Evolutionary conservation across 2,113 vertebrate genomes (phyloP).

Genomic region (Desmodus rotundus): DNA sequence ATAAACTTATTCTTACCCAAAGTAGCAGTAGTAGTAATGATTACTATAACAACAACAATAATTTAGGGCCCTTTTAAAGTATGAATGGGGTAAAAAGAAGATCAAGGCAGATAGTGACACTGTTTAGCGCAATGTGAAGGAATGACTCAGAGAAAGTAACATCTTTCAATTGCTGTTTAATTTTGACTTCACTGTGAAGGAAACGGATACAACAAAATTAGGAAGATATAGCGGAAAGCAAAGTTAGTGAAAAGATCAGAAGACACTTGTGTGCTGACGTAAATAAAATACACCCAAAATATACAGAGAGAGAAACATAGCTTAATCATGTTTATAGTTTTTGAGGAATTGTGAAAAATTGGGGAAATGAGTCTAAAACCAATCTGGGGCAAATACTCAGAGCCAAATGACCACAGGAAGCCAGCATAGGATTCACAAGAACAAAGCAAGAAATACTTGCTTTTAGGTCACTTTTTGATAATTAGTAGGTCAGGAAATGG

Average conservation of each 20-base stretch:
- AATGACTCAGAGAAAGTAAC: background rate
- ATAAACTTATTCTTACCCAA: background rate
- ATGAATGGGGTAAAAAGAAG: background rate
- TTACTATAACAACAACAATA: background rate
- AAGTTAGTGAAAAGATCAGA: background rate
- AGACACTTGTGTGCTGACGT: background rate
- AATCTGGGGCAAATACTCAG: background rate
- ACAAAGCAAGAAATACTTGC: background rate
- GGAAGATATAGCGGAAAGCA: background rate
- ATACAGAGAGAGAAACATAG: background rate
- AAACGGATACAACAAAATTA: background rate
- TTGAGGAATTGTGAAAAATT: background rate
- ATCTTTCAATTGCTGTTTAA: background rate
- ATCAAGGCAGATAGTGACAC: background rate
- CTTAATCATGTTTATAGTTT: background rate
- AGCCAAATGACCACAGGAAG: background rate
- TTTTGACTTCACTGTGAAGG: background rate
- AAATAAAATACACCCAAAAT: background rate
- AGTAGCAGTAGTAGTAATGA: background rate
- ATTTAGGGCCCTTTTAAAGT: background rate
- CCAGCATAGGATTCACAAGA: background rate
- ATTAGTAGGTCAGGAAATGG: background rate
- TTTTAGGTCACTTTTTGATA: background rate
- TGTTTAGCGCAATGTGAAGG: background rate
- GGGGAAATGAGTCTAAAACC: background rate